Evolutionary conservation across 2,113 vertebrate species (phyloP).

Genomic region (cattle (Bos taurus)): ARS-UCD2.0 NC_037332.1:74262501-74263000

Average conservation of each 20-base stretch:
- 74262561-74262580: constrained; percentile 88
- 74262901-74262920: not conserved
- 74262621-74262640: constrained; percentile 84
- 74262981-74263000: not conserved
- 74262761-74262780: not conserved
- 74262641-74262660: constrained; percentile 89
- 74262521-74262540: not conserved
- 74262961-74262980: not conserved
- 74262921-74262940: not conserved
- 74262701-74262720: not conserved
- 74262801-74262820: not conserved
- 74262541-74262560: not conserved
- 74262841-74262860: not conserved
- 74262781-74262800: not conserved
- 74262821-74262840: accelerated
- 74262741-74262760: not conserved
- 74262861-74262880: accelerated
- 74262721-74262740: not conserved
- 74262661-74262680: constrained; percentile 88
- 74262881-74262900: not conserved
- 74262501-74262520: not conserved
- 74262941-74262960: not conserved
- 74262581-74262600: constrained; percentile 90
- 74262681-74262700: constrained; percentile 32
- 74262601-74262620: constrained; percentile 86